A percentile compares a stretch with the other conserved stretches of the same genome.
Conservation (phyloP, 2,113 vertebrate genomes). For the Muntiacus muntjak region DNA sequence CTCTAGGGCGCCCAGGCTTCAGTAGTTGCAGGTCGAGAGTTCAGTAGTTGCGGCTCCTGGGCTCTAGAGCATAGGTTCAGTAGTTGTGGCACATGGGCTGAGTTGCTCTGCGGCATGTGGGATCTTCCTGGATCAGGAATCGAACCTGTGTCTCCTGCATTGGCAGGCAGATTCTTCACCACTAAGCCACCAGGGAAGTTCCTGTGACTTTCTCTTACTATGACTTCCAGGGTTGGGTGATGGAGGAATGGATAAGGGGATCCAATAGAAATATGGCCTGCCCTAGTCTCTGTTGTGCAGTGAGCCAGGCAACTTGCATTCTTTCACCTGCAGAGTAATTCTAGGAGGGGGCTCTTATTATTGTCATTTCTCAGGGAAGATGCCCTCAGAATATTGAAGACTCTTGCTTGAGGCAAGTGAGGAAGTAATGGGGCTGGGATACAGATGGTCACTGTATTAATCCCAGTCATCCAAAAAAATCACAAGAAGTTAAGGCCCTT, state of each 20-base stretch:
- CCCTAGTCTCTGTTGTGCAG: background rate
- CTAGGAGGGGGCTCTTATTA: background rate
- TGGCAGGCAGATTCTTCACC: background rate
- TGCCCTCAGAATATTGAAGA: background rate
- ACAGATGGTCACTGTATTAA: background rate
- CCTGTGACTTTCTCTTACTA: background rate
- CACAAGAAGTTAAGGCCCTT: background rate
- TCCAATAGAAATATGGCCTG: background rate
- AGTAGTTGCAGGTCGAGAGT: background rate
- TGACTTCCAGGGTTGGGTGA: too few relatives aligned
- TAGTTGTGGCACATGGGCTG: background rate
- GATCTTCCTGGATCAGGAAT: background rate
- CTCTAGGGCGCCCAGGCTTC: background rate
- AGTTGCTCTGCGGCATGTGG: background rate
- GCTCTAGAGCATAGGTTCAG: background rate
- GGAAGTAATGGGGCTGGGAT: background rate
- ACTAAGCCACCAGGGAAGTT: background rate
- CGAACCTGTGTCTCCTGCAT: background rate
- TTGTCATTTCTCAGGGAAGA: background rate
- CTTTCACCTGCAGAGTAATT: background rate
- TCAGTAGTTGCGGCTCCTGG: accelerated
- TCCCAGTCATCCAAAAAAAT: background rate
- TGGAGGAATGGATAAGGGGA: background rate
- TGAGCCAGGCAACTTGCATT: background rate
- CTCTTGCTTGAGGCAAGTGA: background rate